Conservation (phyloP, 2,113 vertebrate species). For the Leptosomus discolor region DNA sequence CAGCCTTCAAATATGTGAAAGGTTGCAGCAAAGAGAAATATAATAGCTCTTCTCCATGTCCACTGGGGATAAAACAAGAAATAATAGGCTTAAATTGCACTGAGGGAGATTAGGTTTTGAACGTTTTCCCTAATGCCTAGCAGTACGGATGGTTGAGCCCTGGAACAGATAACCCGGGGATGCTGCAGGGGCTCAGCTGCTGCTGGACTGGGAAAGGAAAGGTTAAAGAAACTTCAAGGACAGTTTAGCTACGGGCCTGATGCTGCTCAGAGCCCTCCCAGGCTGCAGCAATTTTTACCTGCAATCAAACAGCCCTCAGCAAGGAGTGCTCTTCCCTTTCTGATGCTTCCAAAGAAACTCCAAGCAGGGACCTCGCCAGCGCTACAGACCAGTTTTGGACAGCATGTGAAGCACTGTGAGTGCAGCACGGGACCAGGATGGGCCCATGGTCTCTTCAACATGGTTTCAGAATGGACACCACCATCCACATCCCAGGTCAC, state of each 20-base stretch:
- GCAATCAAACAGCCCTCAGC: background rate
- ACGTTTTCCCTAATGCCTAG: background rate
- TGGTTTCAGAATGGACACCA: background rate
- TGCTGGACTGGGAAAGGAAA: background rate
- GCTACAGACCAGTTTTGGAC: background rate
- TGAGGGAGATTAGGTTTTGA: conserved; percentile 33
- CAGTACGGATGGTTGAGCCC: background rate
- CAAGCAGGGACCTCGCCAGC: background rate
- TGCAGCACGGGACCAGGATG: background rate
- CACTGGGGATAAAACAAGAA: conserved; percentile 54
- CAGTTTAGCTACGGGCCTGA: background rate
- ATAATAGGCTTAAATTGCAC: conserved; percentile 58
- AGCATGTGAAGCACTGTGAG: background rate
- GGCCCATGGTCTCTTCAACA: fast-evolving
- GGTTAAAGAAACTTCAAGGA: conserved; percentile 24
- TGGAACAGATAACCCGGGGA: conserved; percentile 7
- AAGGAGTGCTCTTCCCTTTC: background rate
- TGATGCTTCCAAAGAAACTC: background rate
- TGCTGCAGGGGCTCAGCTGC: background rate
- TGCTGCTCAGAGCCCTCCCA: background rate
- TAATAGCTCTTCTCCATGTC: conserved; percentile 30
- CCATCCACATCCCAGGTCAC: background rate
- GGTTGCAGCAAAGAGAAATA: conserved; percentile 48
- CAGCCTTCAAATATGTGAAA: conserved; percentile 51
- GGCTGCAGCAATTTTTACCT: background rate